Evolutionary conservation across 2,113 vertebrate species (phyloP), one percentile per base, ranked within the genome.

Genomic region (Burhinus oedicnemus): DNA sequence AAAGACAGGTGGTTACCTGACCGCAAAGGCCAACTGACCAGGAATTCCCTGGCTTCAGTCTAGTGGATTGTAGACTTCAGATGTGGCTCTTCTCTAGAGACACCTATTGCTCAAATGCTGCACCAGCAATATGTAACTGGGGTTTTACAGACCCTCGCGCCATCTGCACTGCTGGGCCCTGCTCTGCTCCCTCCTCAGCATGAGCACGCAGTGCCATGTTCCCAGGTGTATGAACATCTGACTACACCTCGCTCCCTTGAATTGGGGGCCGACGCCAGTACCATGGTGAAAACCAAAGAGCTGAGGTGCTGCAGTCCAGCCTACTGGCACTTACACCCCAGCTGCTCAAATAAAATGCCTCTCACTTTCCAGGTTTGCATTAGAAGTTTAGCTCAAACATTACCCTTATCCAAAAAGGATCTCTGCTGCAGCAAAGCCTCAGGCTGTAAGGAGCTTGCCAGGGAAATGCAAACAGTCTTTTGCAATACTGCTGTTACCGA

Each of bases 281-380:
- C 44, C 38, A 0, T 0, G 6, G 58, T 3, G 32, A 32, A 29
- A 64, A 51, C 44, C 0, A 1, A 25, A 20, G 15, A 36, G 36
- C 54, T 21, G 44, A 32, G 77, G 38, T 25, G 61, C 84, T 38
- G 15, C 64, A 80, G 66, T 30, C 42, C 3, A 3, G 7, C 45
- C 69, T 8, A 5, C 66, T 6, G 23, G 11, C 42, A 22, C 65
- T 47, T 14, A 5, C 1, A 47, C 20, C 61, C 42, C 32, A 21
- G 22, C 30, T 49, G 27, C 66, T 42, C 6, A 18, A 58, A 10
- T 12, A 26, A 29, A 84, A 60, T 2, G 0, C 52, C 30, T 27
- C 76, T 55, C 6, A 0, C 27, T 47, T 34, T 1, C n/a, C 52
- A 25, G 47, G 38, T 68, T 57, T 38, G 17, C 38, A 3, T 11